Conservation (phyloP, 2,797 vertebrate genomes). For the Molossus molossus region DNA sequence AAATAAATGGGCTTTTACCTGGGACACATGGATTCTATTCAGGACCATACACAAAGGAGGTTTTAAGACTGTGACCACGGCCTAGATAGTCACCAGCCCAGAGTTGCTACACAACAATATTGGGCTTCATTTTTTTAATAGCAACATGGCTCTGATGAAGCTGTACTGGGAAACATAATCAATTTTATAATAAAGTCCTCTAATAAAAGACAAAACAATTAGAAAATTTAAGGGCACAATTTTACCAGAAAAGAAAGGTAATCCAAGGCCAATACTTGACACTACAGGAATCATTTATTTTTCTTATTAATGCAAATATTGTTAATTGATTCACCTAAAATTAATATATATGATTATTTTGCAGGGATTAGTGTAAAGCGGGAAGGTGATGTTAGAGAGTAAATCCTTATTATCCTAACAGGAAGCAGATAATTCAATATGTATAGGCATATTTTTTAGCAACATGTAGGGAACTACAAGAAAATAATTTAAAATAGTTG, state of each 20-base stretch:
- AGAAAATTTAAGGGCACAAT: not conserved
- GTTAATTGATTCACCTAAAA: not conserved
- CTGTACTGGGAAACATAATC: not conserved
- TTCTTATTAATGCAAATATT: not conserved
- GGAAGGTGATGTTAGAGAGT: not conserved
- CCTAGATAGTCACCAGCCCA: not conserved
- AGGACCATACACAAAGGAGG: not conserved
- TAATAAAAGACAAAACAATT: slow-evolving; percentile 19
- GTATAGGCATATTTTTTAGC: not conserved
- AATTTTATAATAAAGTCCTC: slow-evolving; percentile 25
- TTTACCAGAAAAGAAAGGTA: not conserved
- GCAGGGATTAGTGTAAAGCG: not conserved
- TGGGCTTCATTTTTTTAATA: not conserved
- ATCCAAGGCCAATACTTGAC: not conserved
- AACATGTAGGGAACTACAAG: not conserved
- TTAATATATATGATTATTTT: slow-evolving; percentile 23
- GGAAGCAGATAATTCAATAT: not conserved
- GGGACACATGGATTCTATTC: not conserved
- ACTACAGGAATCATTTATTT: not conserved
- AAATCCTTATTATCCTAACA: not conserved
- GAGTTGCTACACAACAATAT: not conserved
- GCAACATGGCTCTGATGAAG: slow-evolving; percentile 20
- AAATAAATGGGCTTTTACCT: not conserved
- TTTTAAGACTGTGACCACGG: no score
- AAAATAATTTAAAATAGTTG: not conserved